phyloP scores from a whole-genome alignment of 2,888 invertebrate genomes.

The Amphipoea lucens region DNA sequence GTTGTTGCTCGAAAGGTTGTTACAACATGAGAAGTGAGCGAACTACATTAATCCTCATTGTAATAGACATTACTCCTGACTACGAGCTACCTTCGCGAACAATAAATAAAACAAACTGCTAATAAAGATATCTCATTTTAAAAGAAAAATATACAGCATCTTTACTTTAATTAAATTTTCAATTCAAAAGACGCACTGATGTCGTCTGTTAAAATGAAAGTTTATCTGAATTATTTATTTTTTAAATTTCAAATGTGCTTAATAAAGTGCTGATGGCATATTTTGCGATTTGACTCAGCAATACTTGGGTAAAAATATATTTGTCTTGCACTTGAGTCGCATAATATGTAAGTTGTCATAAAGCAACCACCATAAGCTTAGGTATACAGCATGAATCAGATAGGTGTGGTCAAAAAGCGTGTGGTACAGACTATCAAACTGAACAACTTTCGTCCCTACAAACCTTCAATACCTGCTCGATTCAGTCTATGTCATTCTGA shows the following conservation, averaged over 20 bases:
- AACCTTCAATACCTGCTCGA: not conserved
- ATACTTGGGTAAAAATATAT: not conserved
- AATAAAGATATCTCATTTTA: constrained; percentile 31
- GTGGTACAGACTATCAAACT: not conserved
- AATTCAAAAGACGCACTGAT: not conserved
- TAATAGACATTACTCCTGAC: constrained; percentile 35
- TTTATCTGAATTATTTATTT: not conserved
- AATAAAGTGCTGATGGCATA: no score
- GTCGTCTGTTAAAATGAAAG: not conserved
- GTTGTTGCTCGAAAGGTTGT: constrained; percentile 17
- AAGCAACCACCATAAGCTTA: not conserved
- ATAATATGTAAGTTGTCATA: not conserved
- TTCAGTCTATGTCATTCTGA: not conserved
- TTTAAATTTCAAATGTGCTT: not conserved
- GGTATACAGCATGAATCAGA: not conserved
- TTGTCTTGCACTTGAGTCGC: not conserved
- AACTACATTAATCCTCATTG: constrained; percentile 40
- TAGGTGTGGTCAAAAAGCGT: not conserved
- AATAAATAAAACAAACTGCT: constrained; percentile 39
- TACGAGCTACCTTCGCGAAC: constrained; percentile 12
- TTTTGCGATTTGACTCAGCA: not conserved
- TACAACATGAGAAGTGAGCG: constrained; percentile 26
- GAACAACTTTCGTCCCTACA: not conserved
- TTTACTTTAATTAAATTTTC: constrained; percentile 29
- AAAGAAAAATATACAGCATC: constrained; percentile 28